These are phyloP conservation scores for Amphiprion clarkii DNA, from an alignment of 2,797 vertebrate genomes.

Conservation along the genomic window DNA sequence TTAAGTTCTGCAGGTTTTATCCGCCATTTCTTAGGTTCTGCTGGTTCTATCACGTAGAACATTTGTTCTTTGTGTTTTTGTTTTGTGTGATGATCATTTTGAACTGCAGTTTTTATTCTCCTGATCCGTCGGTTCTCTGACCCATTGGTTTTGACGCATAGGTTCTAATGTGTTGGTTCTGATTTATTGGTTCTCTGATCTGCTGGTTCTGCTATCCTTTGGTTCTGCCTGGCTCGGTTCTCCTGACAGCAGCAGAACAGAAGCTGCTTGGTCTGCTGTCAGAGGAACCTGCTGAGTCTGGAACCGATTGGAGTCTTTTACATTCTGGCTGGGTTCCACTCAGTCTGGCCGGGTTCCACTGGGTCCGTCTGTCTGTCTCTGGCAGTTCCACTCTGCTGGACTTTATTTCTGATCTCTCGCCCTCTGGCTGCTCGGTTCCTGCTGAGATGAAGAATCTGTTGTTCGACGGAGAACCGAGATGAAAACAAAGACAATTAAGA, in stretches of 20 bases:
- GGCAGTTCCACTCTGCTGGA: constrained; percentile 13
- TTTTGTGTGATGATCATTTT: too few species aligned
- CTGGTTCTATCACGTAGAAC: too few species aligned
- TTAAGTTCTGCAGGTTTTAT: too few species aligned
- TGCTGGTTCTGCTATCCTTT: too few species aligned
- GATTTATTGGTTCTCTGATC: not conserved
- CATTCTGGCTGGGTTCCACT: constrained; percentile 14
- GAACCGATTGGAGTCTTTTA: constrained; percentile 2
- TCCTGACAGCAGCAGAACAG: constrained; percentile 9
- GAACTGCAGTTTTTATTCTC: too few species aligned
- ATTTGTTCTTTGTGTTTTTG: too few species aligned
- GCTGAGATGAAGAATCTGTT: constrained; percentile 10
- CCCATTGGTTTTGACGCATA: too few species aligned
- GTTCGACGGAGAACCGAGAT: not conserved
- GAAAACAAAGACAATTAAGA: too few species aligned
- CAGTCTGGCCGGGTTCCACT: not conserved
- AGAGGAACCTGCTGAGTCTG: constrained; percentile 30
- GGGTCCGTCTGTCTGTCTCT: constrained; percentile 7
- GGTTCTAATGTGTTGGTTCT: not conserved
- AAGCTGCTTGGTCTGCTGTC: constrained; percentile 32
- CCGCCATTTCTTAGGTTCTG: too few species aligned
- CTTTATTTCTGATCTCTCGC: not conserved
- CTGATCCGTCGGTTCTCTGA: too few species aligned
- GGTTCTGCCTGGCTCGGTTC: not conserved
- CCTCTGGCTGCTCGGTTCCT: not conserved